These are phyloP conservation scores for Tadarida brasiliensis DNA, from an alignment of 2,797 vertebrate species.

Conservation along the genomic window DNA sequence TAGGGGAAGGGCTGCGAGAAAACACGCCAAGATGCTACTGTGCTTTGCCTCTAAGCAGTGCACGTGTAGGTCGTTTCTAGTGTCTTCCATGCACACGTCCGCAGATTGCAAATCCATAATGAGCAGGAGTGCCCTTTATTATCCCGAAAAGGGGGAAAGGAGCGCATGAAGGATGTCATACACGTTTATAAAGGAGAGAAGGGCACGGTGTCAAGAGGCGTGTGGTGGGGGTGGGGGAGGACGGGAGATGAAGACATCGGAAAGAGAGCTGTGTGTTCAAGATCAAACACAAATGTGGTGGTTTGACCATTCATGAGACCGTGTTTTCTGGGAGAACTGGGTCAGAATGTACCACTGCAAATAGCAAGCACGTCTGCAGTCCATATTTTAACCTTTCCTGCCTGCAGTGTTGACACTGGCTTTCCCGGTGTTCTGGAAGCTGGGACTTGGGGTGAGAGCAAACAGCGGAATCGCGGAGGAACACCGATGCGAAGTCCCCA, in stretches of 20 bases:
- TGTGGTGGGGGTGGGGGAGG: too few relatives aligned
- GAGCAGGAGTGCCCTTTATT: constrained; percentile 26
- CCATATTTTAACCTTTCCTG: not conserved
- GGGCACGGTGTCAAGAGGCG: not conserved
- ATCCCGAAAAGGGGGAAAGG: not conserved
- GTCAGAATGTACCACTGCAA: constrained; percentile 50
- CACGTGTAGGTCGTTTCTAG: not conserved
- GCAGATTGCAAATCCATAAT: constrained; percentile 22
- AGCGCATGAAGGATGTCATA: not conserved
- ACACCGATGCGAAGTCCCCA: not conserved
- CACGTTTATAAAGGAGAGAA: not conserved
- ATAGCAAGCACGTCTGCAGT: not conserved
- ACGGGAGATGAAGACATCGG: not conserved
- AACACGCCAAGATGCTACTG: not conserved
- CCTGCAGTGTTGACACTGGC: constrained; percentile 6
- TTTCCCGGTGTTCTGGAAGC: constrained; percentile 57
- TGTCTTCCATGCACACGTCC: not conserved
- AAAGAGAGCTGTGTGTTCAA: constrained; percentile 16
- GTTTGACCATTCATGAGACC: not conserved
- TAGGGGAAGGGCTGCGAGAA: not conserved
- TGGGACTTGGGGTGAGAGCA: not conserved
- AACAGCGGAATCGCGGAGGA: constrained; percentile 37
- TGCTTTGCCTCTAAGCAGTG: not conserved
- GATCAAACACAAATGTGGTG: not conserved
- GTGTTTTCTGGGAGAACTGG: not conserved